Conservation (phyloP, 2,888 invertebrate species). For the Agonopterix alstromeriana region DNA sequence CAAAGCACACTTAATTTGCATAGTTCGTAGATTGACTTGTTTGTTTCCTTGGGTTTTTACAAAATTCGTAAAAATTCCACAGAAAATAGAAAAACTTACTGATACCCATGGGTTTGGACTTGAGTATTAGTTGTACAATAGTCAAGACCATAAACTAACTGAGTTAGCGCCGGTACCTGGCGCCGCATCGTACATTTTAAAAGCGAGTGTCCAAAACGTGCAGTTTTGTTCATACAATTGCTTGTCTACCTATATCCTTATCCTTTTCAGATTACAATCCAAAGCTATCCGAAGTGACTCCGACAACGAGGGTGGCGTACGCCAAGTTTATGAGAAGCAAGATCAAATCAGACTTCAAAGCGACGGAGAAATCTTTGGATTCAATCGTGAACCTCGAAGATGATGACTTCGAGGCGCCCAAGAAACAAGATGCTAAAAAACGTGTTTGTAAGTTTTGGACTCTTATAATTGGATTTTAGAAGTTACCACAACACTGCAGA, state of each 20-base stretch:
- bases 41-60: no score
- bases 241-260: neutral
- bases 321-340: slow-evolving; percentile 91
- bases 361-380: slow-evolving; percentile 26
- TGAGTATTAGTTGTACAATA: no score
- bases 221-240: no score
- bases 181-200: slow-evolving; percentile 9
- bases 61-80: no score
- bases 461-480: no score
- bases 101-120: no score
- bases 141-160: no score
- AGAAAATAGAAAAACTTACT: no score
- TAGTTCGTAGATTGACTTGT: no score
- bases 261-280: slow-evolving; percentile 86
- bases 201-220: no score
- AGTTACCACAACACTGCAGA: no score
- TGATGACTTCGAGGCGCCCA: slow-evolving; percentile 46
- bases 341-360: slow-evolving; percentile 75
- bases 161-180: slow-evolving; percentile 39
- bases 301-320: slow-evolving; percentile 88
- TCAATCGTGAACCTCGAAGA: slow-evolving; percentile 44
- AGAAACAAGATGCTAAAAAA: slow-evolving; percentile 24
- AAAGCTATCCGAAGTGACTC: slow-evolving; percentile 83
- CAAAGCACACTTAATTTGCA: no score
- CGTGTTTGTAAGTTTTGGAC: slow-evolving; percentile 26